Evolutionary conservation across 1,140 invertebrate genomes (phyloP).

Genomic region (Drosophila neocordata): DNA sequence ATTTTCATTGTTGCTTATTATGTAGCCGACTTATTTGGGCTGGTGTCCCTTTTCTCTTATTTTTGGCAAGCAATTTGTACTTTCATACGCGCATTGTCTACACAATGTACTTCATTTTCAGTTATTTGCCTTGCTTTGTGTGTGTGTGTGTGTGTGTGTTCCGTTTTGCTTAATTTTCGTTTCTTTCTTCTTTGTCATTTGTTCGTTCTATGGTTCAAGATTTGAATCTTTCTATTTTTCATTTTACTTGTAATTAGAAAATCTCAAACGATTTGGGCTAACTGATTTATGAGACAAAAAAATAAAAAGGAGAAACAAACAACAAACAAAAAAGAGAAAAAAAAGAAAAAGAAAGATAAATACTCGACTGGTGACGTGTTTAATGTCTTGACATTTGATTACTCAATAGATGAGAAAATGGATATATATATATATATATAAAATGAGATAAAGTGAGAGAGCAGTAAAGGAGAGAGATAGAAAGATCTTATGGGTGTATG

Average conservation of each 20-base stretch:
- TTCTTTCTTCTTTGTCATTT: neutral
- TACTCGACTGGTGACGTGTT: slow-evolving; percentile 14
- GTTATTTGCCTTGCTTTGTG: neutral
- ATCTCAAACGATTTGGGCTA: slow-evolving; percentile 31
- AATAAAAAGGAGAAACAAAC: neutral
- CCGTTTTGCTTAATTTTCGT: too few species aligned
- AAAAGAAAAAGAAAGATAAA: neutral
- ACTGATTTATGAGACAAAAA: slow-evolving; percentile 37
- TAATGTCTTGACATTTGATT: slow-evolving; percentile 73
- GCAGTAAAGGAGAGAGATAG: slow-evolving; percentile 7
- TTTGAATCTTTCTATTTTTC: slow-evolving; percentile 1
- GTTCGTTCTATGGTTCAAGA: neutral
- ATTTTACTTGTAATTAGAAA: slow-evolving; percentile 51
- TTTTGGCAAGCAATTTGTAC: slow-evolving; percentile 35
- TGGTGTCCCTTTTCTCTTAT: slow-evolving; percentile 3
- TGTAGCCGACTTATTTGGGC: slow-evolving; percentile 26
- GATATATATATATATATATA: slow-evolving; percentile 2
- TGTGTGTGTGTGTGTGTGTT: too few species aligned
- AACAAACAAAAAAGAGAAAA: neutral
- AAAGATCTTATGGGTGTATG: too few species aligned
- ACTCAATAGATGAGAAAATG: slow-evolving; percentile 44
- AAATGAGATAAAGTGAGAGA: neutral
- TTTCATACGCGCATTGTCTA: neutral
- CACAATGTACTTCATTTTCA: slow-evolving; percentile 5
- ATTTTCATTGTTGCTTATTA: slow-evolving; percentile 13